A percentile compares a stretch with the other conserved stretches of the same genome.
Evolutionary conservation across 2,888 invertebrate genomes (phyloP).

Genomic region (Helobdella robusta): DNA sequence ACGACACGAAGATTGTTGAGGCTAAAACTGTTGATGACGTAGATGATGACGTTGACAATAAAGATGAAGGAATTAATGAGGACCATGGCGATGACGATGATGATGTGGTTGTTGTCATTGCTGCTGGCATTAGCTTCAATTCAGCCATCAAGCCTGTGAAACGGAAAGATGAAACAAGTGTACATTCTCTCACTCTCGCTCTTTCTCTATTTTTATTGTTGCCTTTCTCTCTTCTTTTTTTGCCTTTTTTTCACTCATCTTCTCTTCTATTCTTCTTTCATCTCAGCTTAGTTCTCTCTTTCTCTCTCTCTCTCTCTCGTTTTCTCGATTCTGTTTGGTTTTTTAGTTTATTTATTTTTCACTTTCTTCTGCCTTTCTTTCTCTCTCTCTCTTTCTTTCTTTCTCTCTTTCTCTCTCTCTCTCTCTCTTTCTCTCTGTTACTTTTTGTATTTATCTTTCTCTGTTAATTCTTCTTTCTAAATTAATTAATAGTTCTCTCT

Average conservation of each 20-base stretch:
- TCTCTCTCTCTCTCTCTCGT: conserved; percentile 12
- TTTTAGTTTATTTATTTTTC: background rate
- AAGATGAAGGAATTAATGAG: no score
- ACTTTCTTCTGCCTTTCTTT: background rate
- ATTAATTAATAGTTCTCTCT: no score
- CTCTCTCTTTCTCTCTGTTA: conserved; percentile 19
- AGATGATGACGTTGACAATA: no score
- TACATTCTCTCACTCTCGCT: background rate
- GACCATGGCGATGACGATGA: no score
- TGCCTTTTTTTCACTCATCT: background rate
- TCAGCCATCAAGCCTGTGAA: background rate
- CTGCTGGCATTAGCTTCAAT: no score
- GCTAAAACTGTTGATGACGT: no score
- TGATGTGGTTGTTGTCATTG: no score
- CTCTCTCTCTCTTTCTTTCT: background rate
- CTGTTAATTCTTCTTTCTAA: background rate
- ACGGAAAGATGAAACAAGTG: no score
- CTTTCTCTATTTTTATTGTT: background rate
- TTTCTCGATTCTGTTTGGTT: background rate
- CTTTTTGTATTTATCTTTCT: conserved; percentile 21
- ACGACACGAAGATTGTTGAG: no score
- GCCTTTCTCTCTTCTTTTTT: background rate
- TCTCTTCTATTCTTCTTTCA: background rate
- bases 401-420: background rate
- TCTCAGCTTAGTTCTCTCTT: background rate